Conservation (phyloP, 1,140 invertebrate species). For the Drosophila teissieri region DNA sequence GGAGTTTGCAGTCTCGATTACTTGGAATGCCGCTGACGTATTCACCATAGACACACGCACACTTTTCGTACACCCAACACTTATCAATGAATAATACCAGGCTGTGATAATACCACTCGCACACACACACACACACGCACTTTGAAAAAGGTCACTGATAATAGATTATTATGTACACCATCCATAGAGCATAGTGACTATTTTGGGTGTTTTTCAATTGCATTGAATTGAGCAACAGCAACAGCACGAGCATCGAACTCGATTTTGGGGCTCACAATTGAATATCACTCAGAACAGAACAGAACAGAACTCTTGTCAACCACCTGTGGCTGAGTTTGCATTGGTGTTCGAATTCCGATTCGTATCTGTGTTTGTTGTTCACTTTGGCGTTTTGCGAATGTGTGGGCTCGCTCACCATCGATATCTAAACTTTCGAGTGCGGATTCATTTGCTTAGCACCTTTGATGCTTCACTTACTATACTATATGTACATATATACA, state of each 20-base stretch:
- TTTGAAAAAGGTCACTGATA: slow-evolving; percentile 46
- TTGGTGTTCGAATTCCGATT: slow-evolving; percentile 9
- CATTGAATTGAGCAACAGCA: slow-evolving; percentile 52
- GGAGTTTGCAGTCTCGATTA: slow-evolving; percentile 54
- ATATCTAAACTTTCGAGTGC: slow-evolving; percentile 18
- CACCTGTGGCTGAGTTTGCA: slow-evolving; percentile 49
- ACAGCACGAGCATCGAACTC: slow-evolving; percentile 29
- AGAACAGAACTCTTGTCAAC: slow-evolving; percentile 45
- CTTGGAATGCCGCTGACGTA: slow-evolving; percentile 62
- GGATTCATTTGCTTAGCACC: slow-evolving; percentile 48
- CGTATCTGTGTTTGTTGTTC: slow-evolving; percentile 21
- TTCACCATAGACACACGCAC: slow-evolving; percentile 11
- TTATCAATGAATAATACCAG: slow-evolving; percentile 67
- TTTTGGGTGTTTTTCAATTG: slow-evolving; percentile 19
- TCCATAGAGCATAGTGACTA: slow-evolving; percentile 19
- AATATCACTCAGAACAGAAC: slow-evolving; percentile 35
- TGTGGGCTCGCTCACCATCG: slow-evolving; percentile 11
- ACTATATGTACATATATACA: too few species aligned
- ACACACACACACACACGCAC: slow-evolving; percentile 6
- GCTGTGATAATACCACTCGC: slow-evolving; percentile 54
- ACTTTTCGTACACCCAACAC: slow-evolving; percentile 29
- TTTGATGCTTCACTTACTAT: slow-evolving; percentile 37
- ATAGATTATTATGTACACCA: not conserved
- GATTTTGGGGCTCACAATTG: slow-evolving; percentile 48
- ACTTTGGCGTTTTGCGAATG: slow-evolving; percentile 2